These are phyloP conservation scores for Polyommatus icarus DNA, from an alignment of 2,888 invertebrate genomes.

Conservation along the genomic window DNA sequence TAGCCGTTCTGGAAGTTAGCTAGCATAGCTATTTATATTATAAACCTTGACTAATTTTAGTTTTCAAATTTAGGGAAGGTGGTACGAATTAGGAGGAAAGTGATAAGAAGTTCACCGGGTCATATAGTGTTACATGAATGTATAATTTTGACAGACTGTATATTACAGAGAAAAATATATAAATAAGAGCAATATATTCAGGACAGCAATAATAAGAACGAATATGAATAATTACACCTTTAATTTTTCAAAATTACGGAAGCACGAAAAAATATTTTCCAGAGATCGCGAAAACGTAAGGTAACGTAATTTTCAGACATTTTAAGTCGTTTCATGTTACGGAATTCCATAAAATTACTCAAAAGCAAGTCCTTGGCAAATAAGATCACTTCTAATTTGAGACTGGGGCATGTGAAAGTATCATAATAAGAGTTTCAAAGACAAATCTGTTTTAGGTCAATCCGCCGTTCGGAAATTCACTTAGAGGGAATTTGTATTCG, in stretches of 20 bases:
- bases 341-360: background rate
- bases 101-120: too few species aligned
- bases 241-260: background rate
- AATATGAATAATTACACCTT: background rate
- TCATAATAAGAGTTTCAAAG: constrained; percentile 29
- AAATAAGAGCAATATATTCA: background rate
- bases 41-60: too few species aligned
- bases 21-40: too few species aligned
- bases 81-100: too few species aligned
- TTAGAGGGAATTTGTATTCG: constrained; percentile 65
- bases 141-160: too few species aligned
- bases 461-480: constrained; percentile 60
- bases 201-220: background rate
- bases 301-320: background rate
- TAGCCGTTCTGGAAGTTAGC: too few species aligned
- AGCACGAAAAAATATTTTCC: background rate
- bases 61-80: too few species aligned
- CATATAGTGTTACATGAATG: too few species aligned
- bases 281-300: background rate
- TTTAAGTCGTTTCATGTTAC: background rate
- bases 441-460: constrained; percentile 48
- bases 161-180: background rate
- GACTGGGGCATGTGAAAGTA: constrained; percentile 22
- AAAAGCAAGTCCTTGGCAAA: background rate
- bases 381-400: constrained; percentile 18